These are phyloP conservation scores for Sphaeramia orbicularis DNA, from an alignment of 2,797 vertebrate species.

Conservation along the genomic window DNA sequence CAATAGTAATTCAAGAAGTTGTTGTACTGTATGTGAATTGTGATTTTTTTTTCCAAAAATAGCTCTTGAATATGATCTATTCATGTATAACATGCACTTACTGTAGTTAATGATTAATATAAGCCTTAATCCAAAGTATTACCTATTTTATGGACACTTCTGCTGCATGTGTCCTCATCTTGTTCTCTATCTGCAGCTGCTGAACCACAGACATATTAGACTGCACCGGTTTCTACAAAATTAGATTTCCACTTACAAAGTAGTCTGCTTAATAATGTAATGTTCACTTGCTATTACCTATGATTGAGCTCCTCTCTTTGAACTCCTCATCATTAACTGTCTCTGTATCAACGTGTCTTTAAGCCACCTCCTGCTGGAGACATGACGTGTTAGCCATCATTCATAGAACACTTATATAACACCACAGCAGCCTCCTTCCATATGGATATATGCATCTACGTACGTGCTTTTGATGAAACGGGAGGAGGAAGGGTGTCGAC, in stretches of 20 bases:
- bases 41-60: too few relatives aligned
- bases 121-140: too few relatives aligned
- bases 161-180: neutral
- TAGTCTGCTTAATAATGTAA: constrained; percentile 53
- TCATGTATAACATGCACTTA: too few relatives aligned
- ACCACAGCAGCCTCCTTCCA: constrained; percentile 30
- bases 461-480: constrained; percentile 21
- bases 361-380: constrained; percentile 55
- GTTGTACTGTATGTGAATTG: too few relatives aligned
- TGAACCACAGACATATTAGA: constrained; percentile 25
- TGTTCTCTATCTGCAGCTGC: constrained; percentile 18
- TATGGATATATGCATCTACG: constrained; percentile 29
- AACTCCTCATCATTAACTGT: constrained; percentile 61
- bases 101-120: too few relatives aligned
- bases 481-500: constrained; percentile 25
- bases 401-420: constrained; percentile 69
- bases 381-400: constrained; percentile 44
- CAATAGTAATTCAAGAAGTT: too few relatives aligned
- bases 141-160: neutral
- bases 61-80: too few relatives aligned
- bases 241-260: constrained; percentile 47
- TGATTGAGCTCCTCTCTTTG: constrained; percentile 49
- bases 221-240: constrained; percentile 33
- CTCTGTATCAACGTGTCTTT: constrained; percentile 47
- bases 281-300: constrained; percentile 52